Evolutionary conservation across 2,797 vertebrate species (phyloP), one percentile per base, ranked within the genome.

Genomic region (Streptopelia turtur): DNA sequence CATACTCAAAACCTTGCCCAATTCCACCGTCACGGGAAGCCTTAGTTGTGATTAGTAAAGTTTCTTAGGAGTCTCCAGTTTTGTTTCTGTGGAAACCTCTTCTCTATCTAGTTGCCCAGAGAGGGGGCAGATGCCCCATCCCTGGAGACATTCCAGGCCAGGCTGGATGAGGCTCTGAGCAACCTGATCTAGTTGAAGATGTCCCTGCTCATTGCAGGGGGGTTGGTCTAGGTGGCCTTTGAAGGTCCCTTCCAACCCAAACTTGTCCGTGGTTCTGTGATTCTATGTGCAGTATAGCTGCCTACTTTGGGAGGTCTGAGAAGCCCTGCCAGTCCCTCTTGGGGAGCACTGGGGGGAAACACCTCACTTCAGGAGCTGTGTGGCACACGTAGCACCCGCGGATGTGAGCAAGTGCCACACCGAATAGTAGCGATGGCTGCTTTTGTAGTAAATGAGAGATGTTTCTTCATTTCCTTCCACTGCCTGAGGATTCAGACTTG

Each of bases 311-410:
- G 20, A 11, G 15, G 5, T 33, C 61, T 33, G 41, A 61, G 59
- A 25, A 15, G 17, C 13, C 43, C 37, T 23, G 9, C 2, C 1
- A 35, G 11, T 31, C 22, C 25, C 7, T 63, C 24, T n/a, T 5
- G 1, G 27, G 71, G 14, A 66, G 33, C 35, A 10, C 17, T 59
- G 47, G 33, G 24, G 13, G 45, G 20, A 45, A n/a, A 28, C 0
- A 0, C 8, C 20, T 45, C 75, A 33, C 57, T 64, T 56, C 53
- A 41, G 49, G 53, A 76, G 37, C 16, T 5, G 0, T n/a, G 35
- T 0, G 4, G n/a, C 3, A 0, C 28, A 7, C 1, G 1, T 1
- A 3, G 14, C 25, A 5, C 5, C 17, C 22, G 41, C 50, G 77
- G 64, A 7, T 28, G 5, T 24, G 17, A 37, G 41, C 1, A 2